Evolutionary conservation across 1,140 invertebrate species (phyloP).

Genomic region (Hestina assimilis): DNA sequence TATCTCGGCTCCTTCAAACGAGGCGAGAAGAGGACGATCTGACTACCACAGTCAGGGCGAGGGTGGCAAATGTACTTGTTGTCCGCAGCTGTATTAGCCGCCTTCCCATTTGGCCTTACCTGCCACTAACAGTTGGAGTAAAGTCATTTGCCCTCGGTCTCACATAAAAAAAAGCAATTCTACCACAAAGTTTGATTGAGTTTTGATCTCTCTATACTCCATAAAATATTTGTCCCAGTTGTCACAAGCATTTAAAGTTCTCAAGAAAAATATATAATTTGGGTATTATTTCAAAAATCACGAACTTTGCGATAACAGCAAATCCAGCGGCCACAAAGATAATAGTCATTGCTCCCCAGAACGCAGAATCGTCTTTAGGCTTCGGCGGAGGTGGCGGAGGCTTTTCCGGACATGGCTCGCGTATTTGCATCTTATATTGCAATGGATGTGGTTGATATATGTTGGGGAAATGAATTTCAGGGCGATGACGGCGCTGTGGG

Average conservation of each 20-base stretch:
- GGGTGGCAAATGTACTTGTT: too few relatives aligned
- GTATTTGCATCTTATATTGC: constrained; percentile 27
- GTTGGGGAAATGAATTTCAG: not conserved
- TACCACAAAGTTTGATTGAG: not conserved
- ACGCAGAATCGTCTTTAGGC: constrained; percentile 38
- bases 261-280: too few relatives aligned
- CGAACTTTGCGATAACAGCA: constrained; percentile 53
- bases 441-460: not conserved
- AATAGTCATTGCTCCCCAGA: constrained; percentile 45
- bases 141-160: too few relatives aligned
- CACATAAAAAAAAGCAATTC: too few relatives aligned
- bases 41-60: too few relatives aligned
- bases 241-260: too few relatives aligned
- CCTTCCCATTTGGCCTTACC: too few relatives aligned
- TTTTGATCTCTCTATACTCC: not conserved
- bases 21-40: too few relatives aligned
- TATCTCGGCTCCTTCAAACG: too few relatives aligned
- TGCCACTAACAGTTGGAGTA: too few relatives aligned
- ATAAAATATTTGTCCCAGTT: not conserved
- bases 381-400: constrained; percentile 44
- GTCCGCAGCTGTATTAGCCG: too few relatives aligned
- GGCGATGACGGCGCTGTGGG: not conserved
- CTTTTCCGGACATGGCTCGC: constrained; percentile 40
- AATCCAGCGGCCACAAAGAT: constrained; percentile 43
- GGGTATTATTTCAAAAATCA: too few relatives aligned